A percentile compares a stretch with the other conserved stretches of the same genome.
phyloP scores from a whole-genome alignment of 2,797 vertebrate species.

The Phrynocephalus forsythii region DNA sequence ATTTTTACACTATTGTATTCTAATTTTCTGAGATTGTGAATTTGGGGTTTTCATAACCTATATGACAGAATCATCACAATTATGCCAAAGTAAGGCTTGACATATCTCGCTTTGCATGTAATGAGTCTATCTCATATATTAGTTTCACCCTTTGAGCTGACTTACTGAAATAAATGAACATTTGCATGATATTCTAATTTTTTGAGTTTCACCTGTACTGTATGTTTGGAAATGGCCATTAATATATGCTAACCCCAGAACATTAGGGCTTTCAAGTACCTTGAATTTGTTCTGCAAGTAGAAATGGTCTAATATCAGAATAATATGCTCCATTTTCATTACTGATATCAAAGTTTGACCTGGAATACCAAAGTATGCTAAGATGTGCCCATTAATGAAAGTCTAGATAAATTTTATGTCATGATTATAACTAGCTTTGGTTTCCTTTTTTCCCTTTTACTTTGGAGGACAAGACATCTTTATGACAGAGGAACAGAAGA shows the following conservation, averaged over 20 bases:
- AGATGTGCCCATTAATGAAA: not conserved
- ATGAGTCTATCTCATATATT: too few species aligned
- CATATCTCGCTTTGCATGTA: too few species aligned
- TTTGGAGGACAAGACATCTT: conserved; percentile 99
- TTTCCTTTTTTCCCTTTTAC: conserved; percentile 84
- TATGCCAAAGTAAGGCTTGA: too few species aligned
- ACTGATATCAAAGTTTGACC: not conserved
- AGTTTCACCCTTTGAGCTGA: too few species aligned
- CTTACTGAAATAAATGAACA: too few species aligned
- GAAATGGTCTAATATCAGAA: not conserved
- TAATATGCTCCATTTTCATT: not conserved
- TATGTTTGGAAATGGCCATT: not conserved
- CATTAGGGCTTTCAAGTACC: not conserved
- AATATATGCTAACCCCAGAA: not conserved
- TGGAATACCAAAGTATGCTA: not conserved
- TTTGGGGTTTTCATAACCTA: too few species aligned
- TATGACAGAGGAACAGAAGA: conserved; percentile 99
- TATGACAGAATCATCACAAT: too few species aligned
- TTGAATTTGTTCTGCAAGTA: not conserved
- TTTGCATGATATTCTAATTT: too few species aligned
- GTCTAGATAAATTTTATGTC: not conserved
- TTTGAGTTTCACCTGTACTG: too few species aligned
- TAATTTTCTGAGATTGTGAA: too few species aligned
- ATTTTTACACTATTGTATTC: too few species aligned
- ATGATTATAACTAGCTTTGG: conserved; percentile 77